Conservation (phyloP, 64 coral and sea anemone species). For the Stichodactyla helianthus region DNA sequence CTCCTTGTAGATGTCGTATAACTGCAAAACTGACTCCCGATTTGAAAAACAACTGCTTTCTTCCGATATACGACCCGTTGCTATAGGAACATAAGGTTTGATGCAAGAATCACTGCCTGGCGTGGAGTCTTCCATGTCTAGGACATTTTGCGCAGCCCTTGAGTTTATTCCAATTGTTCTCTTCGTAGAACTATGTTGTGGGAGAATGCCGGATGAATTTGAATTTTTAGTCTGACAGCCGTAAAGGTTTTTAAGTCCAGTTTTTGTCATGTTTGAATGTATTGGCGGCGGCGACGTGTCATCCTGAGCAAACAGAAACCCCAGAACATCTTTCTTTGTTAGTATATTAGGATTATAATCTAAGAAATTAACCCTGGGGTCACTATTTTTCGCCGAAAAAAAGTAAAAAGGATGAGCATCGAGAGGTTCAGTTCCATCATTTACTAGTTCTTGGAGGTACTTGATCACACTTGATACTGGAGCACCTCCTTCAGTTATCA, state of each 20-base stretch:
- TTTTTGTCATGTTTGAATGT: not conserved
- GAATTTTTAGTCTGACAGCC: not conserved
- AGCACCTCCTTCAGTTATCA: conserved; percentile 57
- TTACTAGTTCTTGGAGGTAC: conserved; percentile 37
- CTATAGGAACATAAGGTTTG: not conserved
- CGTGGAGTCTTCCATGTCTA: not conserved
- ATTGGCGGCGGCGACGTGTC: not conserved
- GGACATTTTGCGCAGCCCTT: not conserved
- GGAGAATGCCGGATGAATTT: not conserved
- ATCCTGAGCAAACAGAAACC: conserved; percentile 76
- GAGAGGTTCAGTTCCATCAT: not conserved
- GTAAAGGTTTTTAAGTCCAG: not conserved
- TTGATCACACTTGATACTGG: conserved; percentile 58
- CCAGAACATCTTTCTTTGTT: conserved; percentile 41
- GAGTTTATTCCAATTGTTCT: not conserved
- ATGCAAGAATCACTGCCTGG: not conserved
- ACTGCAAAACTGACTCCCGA: conserved; percentile 36
- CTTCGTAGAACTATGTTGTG: not conserved
- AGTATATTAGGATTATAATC: conserved; percentile 2
- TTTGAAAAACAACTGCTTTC: not conserved
- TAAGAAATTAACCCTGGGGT: conserved; percentile 4
- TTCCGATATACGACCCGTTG: not conserved
- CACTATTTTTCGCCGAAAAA: conserved; percentile 17
- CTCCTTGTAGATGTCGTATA: conserved; percentile 51
- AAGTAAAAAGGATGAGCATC: conserved; percentile 4